Base-by-base conservation (phyloP, 1,140 invertebrate genomes). In the Xylocopa sonorina region DNA sequence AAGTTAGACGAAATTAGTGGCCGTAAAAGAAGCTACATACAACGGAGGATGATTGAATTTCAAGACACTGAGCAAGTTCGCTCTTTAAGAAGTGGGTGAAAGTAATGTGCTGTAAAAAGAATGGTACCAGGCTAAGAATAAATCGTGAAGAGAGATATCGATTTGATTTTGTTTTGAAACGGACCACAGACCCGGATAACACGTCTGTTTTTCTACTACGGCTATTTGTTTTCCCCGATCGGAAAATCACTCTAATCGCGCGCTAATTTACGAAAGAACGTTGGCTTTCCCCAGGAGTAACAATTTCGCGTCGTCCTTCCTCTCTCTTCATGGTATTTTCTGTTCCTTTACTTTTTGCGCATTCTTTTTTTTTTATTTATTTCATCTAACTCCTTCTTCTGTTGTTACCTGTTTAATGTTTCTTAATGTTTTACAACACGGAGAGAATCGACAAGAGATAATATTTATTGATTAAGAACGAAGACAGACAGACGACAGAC, bases 401-500 rank as follows among this genome's bases (percentile, higher is more conserved):
- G n/a, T 66, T 71, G 46, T 67, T 50, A 67, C 18, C 10, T 66
- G 24, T 46, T 74, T 55, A 63, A 50, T 63, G 21, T 18, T 38
- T 64, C 32, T 81, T 87, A 90, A 91, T 83, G 66, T 87, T 91
- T 88, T 91, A 90, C 84, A 92, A 92, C 90, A 92, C 89, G 89
- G 87, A 92, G 89, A 92, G 88, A 91, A 90, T 91, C 88, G 86
- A 90, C 86, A 82, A 84, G 86, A 90, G 88, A 86, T 88, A 89
- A 89, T 85, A 84, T 86, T 87, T 87, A 75, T 81, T 89, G 57
- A 50, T 73, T 77, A 69, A 84, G 78, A 88, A 88, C 83, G 87
- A 90, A 88, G 89, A 90, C 90, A 91, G 87, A 89, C 88, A 88
- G 86, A 88, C 86, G 82, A 82, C 67, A 80, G 78, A 86, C 87